Conservation (phyloP, 2,888 invertebrate species). For the Scrobipalpa atriplicella region DNA sequence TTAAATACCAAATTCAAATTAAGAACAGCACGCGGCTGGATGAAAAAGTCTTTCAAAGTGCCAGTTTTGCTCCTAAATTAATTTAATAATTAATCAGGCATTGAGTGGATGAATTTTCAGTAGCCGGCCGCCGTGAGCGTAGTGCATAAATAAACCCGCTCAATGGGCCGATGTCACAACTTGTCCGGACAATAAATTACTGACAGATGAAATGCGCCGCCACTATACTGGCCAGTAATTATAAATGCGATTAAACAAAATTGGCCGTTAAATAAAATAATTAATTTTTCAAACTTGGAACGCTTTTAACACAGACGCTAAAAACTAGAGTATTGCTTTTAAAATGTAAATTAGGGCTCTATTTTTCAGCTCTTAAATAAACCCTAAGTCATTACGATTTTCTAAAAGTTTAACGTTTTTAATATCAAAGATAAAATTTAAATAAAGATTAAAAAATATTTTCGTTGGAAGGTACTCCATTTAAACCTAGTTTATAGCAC, state of each 20-base stretch:
- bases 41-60: constrained; percentile 15
- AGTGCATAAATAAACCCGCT: constrained; percentile 53
- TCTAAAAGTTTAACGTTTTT: constrained; percentile 14
- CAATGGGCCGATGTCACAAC: constrained; percentile 57
- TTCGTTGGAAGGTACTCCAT: constrained; percentile 23
- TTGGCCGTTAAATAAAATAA: constrained; percentile 11
- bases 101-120: constrained; percentile 37
- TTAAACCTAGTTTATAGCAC: constrained; percentile 34
- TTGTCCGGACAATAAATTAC: constrained; percentile 59
- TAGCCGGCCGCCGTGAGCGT: constrained; percentile 43
- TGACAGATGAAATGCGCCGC: constrained; percentile 57
- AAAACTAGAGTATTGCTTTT: not conserved
- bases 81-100: constrained; percentile 41
- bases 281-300: constrained; percentile 10
- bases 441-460: constrained; percentile 17
- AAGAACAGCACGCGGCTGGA: not conserved
- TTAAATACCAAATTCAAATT: constrained; percentile 18
- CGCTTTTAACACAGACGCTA: not conserved
- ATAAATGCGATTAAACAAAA: constrained; percentile 41
- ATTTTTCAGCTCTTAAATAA: not conserved
- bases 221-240: constrained; percentile 41
- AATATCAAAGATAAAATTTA: constrained; percentile 25
- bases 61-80: constrained; percentile 34
- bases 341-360: constrained; percentile 2
- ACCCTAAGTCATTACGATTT: not conserved